Conservation (phyloP, 1,140 invertebrate genomes). For the honey bee (Apis mellifera) region Amel_HAv3.1 CM009934.2:13282001-13282500, state of each 20-base stretch:
- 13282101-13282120: background rate
- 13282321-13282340: background rate
- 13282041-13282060: slow-evolving; percentile 64
- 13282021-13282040: slow-evolving; percentile 65
- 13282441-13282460: background rate
- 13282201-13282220: too few species aligned
- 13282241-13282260: background rate
- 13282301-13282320: background rate
- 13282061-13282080: slow-evolving; percentile 66
- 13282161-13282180: slow-evolving; percentile 40
- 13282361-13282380: background rate
- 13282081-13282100: slow-evolving; percentile 58
- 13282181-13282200: slow-evolving; percentile 47
- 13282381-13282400: background rate
- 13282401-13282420: slow-evolving; percentile 1
- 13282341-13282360: too few species aligned
- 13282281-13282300: too few species aligned
- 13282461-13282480: slow-evolving; percentile 21
- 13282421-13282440: background rate
- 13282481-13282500: slow-evolving; percentile 24
- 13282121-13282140: slow-evolving; percentile 29
- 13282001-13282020: slow-evolving; percentile 65
- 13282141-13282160: slow-evolving; percentile 55
- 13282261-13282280: background rate
- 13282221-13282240: too few species aligned